phyloP scores from a whole-genome alignment of 2,797 vertebrate species.

The Ibycter americanus region DNA sequence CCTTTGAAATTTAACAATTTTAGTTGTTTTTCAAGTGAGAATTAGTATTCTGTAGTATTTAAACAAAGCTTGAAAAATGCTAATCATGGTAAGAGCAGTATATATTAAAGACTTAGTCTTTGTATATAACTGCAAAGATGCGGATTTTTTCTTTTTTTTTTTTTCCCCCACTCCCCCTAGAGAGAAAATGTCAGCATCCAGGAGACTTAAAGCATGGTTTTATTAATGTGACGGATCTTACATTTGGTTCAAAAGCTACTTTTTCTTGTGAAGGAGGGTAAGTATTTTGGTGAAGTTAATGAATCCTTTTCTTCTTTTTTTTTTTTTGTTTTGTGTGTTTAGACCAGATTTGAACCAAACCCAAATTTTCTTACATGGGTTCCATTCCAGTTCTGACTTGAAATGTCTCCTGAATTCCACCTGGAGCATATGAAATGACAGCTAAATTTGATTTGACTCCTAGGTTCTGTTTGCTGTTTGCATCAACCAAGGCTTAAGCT shows the following conservation, averaged over 20 bases:
- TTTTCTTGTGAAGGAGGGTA: conserved; percentile 70
- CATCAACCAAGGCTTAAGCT: not conserved
- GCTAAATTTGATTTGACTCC: not conserved
- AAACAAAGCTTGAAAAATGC: not conserved
- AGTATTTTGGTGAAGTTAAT: conserved; percentile 19
- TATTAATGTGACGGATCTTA: not conserved
- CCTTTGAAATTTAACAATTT: fast-evolving
- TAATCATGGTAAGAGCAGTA: not conserved
- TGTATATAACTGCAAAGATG: not conserved
- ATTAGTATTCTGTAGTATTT: not conserved
- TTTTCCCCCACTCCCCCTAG: not conserved
- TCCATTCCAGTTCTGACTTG: not conserved
- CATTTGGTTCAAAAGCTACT: conserved; percentile 43
- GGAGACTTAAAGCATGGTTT: conserved; percentile 21
- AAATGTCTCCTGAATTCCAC: not conserved
- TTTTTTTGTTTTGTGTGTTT: not conserved
- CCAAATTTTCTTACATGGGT: not conserved
- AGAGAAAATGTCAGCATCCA: conserved; percentile 43
- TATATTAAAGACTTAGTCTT: not conserved
- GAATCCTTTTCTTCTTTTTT: not conserved
- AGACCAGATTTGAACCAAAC: not conserved
- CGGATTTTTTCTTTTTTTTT: not conserved
- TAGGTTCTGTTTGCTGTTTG: not conserved
- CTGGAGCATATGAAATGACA: not conserved
- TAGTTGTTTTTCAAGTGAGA: not conserved